Percentiles rank a stretch among this genome's conserved stretches.
phyloP scores from a whole-genome alignment of 2,797 vertebrate genomes.

The Cossypha heuglini region DNA sequence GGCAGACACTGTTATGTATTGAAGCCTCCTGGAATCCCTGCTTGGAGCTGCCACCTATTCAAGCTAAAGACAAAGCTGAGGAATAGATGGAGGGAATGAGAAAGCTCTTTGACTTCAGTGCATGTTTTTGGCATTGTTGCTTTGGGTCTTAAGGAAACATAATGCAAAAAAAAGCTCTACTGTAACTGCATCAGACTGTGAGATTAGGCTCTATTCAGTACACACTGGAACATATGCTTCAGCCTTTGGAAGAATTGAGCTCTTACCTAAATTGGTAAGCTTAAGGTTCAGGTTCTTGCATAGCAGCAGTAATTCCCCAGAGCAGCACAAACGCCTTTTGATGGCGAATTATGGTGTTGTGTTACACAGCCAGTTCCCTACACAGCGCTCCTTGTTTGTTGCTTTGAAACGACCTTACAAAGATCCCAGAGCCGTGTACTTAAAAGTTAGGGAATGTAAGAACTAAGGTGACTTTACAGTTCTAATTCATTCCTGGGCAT shows the following conservation, averaged over 20 bases:
- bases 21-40: neutral
- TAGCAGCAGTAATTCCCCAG: slow-evolving; percentile 7
- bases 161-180: neutral
- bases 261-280: slow-evolving; percentile 5
- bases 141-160: neutral
- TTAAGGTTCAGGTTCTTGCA: slow-evolving; percentile 8
- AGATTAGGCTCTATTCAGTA: neutral
- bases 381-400: neutral
- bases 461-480: slow-evolving; percentile 6
- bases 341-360: neutral
- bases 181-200: neutral
- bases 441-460: neutral
- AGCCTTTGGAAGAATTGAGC: neutral
- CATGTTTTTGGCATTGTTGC: neutral
- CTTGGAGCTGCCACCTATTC: neutral
- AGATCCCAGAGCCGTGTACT: neutral
- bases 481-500: neutral
- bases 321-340: neutral
- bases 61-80: neutral
- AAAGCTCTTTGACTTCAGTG: neutral
- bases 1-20: neutral
- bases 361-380: neutral
- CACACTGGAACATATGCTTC: neutral
- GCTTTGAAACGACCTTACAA: neutral
- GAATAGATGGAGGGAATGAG: neutral